These are phyloP conservation scores for Tyrannus savana DNA, from an alignment of 2,113 vertebrate genomes.

Conservation along the genomic window DNA sequence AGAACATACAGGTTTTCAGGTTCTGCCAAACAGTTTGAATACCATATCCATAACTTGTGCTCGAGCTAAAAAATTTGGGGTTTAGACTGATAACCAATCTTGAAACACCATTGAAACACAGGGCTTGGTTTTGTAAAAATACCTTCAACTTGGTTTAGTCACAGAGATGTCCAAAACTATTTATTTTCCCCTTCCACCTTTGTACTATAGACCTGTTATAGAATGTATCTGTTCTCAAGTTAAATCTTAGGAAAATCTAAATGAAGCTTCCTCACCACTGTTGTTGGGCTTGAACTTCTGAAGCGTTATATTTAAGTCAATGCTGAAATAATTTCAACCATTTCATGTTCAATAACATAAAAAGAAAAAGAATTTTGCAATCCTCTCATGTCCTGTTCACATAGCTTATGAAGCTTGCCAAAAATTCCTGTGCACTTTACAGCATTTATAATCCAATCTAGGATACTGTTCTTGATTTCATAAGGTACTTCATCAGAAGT, in stretches of 20 bases:
- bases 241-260: not conserved
- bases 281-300: not conserved
- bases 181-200: not conserved
- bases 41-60: not conserved
- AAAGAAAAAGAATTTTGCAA: not conserved
- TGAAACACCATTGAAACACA: not conserved
- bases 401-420: not conserved
- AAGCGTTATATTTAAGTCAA: not conserved
- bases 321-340: not conserved
- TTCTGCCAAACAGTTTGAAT: not conserved
- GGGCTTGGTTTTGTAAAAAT: not conserved
- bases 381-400: not conserved
- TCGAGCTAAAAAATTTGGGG: not conserved
- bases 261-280: not conserved
- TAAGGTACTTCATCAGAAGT: not conserved
- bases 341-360: not conserved
- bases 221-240: not conserved
- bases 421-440: not conserved
- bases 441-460: not conserved
- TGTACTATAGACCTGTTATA: not conserved
- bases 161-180: not conserved
- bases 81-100: not conserved
- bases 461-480: not conserved
- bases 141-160: not conserved
- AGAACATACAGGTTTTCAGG: not conserved